These are phyloP conservation scores for Sinella curviseta DNA, from an alignment of 1,140 invertebrate species.

Conservation along the genomic window DNA sequence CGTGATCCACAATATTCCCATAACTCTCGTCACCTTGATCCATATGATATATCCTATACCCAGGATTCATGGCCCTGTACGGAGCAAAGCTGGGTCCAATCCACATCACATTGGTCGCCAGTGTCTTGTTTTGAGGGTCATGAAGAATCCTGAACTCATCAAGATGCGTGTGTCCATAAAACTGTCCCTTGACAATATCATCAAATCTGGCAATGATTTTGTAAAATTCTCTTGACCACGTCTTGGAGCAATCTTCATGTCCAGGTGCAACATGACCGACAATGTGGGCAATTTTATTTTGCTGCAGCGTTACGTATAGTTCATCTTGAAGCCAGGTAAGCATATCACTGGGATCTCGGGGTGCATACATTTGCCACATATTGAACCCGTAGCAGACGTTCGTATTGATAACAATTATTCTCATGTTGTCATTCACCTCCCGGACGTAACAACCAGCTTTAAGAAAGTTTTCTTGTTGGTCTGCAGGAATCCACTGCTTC, in stretches of 20 bases:
- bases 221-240: slow-evolving; percentile 45
- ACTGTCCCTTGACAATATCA: slow-evolving; percentile 51
- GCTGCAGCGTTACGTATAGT: slow-evolving; percentile 24
- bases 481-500: slow-evolving; percentile 65
- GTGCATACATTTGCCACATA: slow-evolving; percentile 68
- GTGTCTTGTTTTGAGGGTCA: slow-evolving; percentile 43
- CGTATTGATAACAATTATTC: slow-evolving; percentile 72
- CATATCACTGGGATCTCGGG: slow-evolving; percentile 55
- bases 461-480: slow-evolving; percentile 63
- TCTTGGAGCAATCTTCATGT: slow-evolving; percentile 39
- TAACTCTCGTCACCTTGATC: slow-evolving; percentile 52
- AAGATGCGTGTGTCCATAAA: slow-evolving; percentile 58
- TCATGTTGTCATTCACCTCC: slow-evolving; percentile 63
- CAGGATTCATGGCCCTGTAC: slow-evolving; percentile 57
- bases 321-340: slow-evolving; percentile 41
- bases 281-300: slow-evolving; percentile 41
- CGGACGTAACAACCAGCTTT: slow-evolving; percentile 72
- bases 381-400: slow-evolving; percentile 73
- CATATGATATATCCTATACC: slow-evolving; percentile 60
- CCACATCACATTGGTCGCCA: slow-evolving; percentile 55
- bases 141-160: slow-evolving; percentile 56
- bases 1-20: slow-evolving; percentile 54
- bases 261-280: slow-evolving; percentile 48
- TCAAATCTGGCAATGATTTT: slow-evolving; percentile 50
- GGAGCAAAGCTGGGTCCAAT: slow-evolving; percentile 56